These are phyloP conservation scores for Montipora capricornis DNA, from an alignment of 64 coral and sea anemone genomes.

Conservation along the genomic window DNA sequence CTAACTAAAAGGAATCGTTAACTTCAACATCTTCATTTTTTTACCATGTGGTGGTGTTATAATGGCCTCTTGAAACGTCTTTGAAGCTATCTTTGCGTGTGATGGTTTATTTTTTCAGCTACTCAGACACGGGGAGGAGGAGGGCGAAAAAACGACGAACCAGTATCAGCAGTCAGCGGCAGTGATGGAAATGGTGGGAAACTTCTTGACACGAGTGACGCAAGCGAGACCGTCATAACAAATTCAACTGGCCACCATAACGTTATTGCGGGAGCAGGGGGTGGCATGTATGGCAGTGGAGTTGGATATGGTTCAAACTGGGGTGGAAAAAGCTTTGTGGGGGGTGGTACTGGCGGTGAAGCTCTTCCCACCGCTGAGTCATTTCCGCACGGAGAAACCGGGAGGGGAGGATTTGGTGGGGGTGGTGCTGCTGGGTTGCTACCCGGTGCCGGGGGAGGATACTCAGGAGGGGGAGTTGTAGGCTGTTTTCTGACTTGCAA, in stretches of 20 bases:
- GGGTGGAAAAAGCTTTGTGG: constrained; percentile 87
- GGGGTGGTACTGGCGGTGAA: constrained; percentile 88
- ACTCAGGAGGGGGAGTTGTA: constrained; percentile 84
- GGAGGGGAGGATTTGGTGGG: constrained; percentile 94
- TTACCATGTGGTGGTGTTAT: background rate
- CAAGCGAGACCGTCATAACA: constrained; percentile 43
- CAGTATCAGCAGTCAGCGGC: constrained; percentile 58
- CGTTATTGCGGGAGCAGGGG: constrained; percentile 90
- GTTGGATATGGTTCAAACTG: constrained; percentile 66
- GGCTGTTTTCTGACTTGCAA: constrained; percentile 87
- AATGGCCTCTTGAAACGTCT: background rate
- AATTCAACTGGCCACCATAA: constrained; percentile 63
- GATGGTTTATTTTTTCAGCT: constrained; percentile 35
- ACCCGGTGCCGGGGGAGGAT: constrained; percentile 93
- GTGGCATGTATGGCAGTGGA: constrained; percentile 79
- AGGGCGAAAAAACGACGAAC: constrained; percentile 63
- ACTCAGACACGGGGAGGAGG: constrained; percentile 72
- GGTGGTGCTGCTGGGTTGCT: constrained; percentile 90
- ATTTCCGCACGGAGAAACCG: constrained; percentile 58
- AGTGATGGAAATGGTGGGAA: constrained; percentile 73
- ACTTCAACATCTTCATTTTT: too few species aligned
- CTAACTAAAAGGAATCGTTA: too few species aligned
- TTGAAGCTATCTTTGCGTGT: background rate
- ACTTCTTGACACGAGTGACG: constrained; percentile 59
- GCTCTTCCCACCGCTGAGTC: constrained; percentile 29